Percentiles rank a stretch among this genome's conserved stretches.
These are phyloP conservation scores for Aricia artaxerxes DNA, from an alignment of 2,888 invertebrate species.

Conservation along the genomic window DNA sequence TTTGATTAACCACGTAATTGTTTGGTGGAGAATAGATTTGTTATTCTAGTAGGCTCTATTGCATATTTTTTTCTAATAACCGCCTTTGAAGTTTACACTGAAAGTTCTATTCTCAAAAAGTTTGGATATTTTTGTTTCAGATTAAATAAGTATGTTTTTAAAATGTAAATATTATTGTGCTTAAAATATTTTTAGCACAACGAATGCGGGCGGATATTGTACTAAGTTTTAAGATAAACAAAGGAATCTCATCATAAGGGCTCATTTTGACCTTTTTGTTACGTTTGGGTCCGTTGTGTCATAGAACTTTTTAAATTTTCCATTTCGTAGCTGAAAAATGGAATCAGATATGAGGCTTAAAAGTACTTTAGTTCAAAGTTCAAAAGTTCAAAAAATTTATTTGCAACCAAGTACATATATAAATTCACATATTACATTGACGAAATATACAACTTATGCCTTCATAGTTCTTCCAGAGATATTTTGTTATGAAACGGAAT, in stretches of 20 bases:
- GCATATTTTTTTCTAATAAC: no score
- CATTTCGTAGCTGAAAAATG: neutral
- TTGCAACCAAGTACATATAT: no score
- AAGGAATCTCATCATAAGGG: neutral
- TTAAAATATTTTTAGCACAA: neutral
- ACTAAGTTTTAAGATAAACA: constrained; percentile 1
- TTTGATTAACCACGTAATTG: neutral
- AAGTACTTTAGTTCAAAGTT: no score
- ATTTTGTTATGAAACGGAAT: no score
- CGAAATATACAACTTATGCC: no score
- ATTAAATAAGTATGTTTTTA: neutral
- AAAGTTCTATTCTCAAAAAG: neutral
- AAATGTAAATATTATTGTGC: neutral
- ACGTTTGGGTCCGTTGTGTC: neutral
- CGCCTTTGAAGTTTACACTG: neutral
- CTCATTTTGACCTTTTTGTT: neutral
- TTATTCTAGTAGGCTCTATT: no score
- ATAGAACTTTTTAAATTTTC: neutral
- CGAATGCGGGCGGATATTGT: neutral
- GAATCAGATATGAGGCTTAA: neutral
- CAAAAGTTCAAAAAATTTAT: no score
- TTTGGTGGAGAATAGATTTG: neutral
- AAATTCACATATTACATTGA: no score
- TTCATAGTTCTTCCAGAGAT: no score
- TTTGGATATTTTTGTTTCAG: neutral